Percentiles rank a stretch among this genome's conserved stretches.
phyloP scores from a whole-genome alignment of 2,888 invertebrate species.

The Cheilosia impressa region DNA sequence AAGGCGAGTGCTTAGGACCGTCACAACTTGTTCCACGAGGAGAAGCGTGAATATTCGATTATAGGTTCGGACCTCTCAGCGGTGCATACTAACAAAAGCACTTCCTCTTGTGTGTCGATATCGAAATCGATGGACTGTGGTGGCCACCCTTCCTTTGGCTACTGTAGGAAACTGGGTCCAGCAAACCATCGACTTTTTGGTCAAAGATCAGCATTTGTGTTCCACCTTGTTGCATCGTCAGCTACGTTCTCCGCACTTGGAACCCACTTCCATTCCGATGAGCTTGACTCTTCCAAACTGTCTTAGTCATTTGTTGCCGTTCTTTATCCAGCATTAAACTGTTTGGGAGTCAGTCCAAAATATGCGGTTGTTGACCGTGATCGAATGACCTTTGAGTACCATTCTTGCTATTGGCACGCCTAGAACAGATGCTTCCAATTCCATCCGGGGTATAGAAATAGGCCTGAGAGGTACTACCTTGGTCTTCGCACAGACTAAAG shows the following conservation, averaged over 20 bases:
- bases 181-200: conserved; percentile 20
- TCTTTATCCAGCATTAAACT: conserved; percentile 30
- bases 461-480: conserved; percentile 10
- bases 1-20: no score
- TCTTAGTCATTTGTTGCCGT: conserved; percentile 2
- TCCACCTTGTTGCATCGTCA: conserved; percentile 36
- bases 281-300: conserved; percentile 17
- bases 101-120: not conserved
- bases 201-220: not conserved
- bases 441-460: conserved; percentile 9
- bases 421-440: conserved; percentile 8
- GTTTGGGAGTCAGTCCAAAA: conserved; percentile 24
- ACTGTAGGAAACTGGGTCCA: conserved; percentile 8
- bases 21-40: no score
- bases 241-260: conserved; percentile 28
- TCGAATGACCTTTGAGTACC: not conserved
- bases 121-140: not conserved
- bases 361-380: not conserved
- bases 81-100: no score
- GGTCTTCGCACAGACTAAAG: conserved; percentile 2
- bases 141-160: conserved; percentile 21
- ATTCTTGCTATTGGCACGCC: conserved; percentile 1
- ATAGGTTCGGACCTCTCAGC: no score
- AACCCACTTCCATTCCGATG: conserved; percentile 22
- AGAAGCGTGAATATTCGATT: no score